Percentiles rank a stretch among this genome's conserved stretches.
Conservation (phyloP, 2,113 vertebrate genomes). For the Cavia aperea region DNA sequence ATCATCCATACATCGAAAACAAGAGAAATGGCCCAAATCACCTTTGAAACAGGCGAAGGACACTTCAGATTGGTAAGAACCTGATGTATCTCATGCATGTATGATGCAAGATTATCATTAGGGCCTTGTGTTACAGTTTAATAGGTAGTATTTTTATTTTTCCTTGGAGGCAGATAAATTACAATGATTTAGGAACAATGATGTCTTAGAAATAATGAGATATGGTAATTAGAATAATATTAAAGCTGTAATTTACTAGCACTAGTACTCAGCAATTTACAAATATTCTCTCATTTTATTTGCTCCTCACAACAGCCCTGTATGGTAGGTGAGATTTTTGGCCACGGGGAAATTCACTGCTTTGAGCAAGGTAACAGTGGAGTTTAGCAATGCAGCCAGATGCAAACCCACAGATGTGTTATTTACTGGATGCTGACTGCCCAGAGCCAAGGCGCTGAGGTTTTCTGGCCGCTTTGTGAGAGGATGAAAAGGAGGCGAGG, state of each 20-base stretch:
- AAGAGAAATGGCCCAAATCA: neutral
- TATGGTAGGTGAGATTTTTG: neutral
- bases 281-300: neutral
- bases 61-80: neutral
- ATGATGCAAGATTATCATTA: neutral
- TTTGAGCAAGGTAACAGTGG: neutral
- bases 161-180: conserved; percentile 9
- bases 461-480: neutral
- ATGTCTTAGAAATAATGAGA: conserved; percentile 6
- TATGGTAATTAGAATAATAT: neutral
- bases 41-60: neutral
- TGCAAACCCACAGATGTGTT: neutral
- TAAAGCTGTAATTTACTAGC: conserved; percentile 2
- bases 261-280: neutral
- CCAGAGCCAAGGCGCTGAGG: neutral
- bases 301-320: neutral
- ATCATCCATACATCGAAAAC: neutral
- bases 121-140: neutral
- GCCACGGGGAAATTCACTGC: neutral
- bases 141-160: conserved; percentile 9
- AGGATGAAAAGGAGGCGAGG: neutral
- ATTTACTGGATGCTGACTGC: neutral
- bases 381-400: neutral
- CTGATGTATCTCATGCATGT: neutral
- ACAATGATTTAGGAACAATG: neutral